A percentile compares a stretch with the other conserved stretches of the same genome.
Conservation (phyloP, 2,888 invertebrate species). For the Dromius quadrimaculatus region DNA sequence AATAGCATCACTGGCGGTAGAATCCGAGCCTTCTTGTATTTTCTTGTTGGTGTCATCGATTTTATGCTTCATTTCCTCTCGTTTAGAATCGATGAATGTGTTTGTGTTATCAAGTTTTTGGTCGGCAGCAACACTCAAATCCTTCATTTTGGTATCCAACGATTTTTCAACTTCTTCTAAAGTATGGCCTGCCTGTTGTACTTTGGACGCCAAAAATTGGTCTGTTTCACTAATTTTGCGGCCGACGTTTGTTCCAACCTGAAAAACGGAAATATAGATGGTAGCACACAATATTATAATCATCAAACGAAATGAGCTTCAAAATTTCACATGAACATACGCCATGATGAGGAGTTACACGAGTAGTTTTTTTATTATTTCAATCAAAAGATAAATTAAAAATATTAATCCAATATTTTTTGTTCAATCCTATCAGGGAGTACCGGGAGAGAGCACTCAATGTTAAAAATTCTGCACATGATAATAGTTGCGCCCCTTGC, state of each 20-base stretch:
- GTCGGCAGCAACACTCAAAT: constrained; percentile 54
- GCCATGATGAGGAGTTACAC: no score
- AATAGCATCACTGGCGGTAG: constrained; percentile 54
- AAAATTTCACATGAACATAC: no score
- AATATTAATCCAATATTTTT: no score
- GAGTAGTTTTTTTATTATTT: no score
- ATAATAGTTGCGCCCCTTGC: no score
- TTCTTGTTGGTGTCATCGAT: constrained; percentile 56
- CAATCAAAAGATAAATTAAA: no score
- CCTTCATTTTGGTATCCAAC: constrained; percentile 53
- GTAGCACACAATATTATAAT: no score
- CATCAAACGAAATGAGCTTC: no score
- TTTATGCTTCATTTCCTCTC: constrained; percentile 56
- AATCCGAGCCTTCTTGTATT: constrained; percentile 55
- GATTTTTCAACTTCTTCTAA: constrained; percentile 46
- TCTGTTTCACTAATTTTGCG: constrained; percentile 52
- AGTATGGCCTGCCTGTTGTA: constrained; percentile 26
- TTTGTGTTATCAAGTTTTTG: constrained; percentile 55
- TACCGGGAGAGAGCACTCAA: no score
- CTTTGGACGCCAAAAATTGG: constrained; percentile 49
- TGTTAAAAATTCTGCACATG: no score
- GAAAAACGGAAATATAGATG: no score
- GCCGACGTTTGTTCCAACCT: constrained; percentile 43
- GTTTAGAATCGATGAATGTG: constrained; percentile 55
- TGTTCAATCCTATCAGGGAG: no score